Percentiles rank a stretch among this genome's conserved stretches.
Evolutionary conservation across 1,140 invertebrate genomes (phyloP).

Genomic region (Phymastichus coffea): DNA sequence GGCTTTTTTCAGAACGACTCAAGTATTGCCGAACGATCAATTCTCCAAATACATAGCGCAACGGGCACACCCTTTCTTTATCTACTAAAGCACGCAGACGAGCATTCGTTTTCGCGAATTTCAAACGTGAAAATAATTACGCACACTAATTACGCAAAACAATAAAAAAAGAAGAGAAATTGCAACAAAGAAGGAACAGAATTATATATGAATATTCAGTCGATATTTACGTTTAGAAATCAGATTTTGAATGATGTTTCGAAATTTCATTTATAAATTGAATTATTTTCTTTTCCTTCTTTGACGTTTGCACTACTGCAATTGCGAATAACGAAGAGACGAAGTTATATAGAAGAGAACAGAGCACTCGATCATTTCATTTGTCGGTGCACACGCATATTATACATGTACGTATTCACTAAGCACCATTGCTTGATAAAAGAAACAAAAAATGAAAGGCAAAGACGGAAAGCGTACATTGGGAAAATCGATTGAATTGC

Average conservation of each 20-base stretch:
- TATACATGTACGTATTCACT: neutral
- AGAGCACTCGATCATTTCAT: neutral
- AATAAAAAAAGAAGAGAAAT: too few species aligned
- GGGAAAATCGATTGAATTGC: too few species aligned
- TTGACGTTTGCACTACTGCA: too few species aligned
- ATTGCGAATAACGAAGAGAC: neutral
- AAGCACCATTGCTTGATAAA: neutral
- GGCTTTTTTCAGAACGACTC: too few species aligned
- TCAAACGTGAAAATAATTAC: neutral
- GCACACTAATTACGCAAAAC: neutral
- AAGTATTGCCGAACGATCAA: neutral
- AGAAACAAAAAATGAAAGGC: neutral
- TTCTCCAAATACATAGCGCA: constrained; percentile 8
- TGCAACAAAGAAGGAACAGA: neutral
- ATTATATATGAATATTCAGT: too few species aligned
- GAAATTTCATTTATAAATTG: neutral
- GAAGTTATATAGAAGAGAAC: too few species aligned
- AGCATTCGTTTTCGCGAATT: constrained; percentile 20
- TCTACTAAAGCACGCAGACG: constrained; percentile 19
- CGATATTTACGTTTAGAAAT: too few species aligned
- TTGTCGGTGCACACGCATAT: neutral
- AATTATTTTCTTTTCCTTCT: neutral
- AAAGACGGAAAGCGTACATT: neutral
- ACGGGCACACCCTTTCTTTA: neutral
- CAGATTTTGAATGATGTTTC: too few species aligned